Base-by-base conservation (phyloP, 2,113 vertebrate genomes). In the Tricholaema leucomelas region DNA sequence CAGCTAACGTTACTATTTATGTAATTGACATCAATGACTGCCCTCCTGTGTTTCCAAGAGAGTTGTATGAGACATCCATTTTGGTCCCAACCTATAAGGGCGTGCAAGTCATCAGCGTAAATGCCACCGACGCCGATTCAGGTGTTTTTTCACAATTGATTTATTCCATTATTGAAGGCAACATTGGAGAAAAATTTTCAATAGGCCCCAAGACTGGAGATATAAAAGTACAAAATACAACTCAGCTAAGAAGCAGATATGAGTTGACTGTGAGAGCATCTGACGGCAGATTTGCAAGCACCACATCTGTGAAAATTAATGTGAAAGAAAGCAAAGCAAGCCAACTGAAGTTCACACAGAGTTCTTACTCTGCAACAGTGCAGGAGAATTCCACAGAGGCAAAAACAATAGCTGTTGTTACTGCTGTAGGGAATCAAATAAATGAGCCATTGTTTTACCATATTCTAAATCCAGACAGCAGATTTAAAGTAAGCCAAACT, bases 21-120 rank as follows among this genome's bases (percentile, higher is more conserved):
- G 98, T 99, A 19, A 97, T 99, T 80, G 99, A 99, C 81, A 98
- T 99, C 84, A 99, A 99, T 69, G 99, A 99, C 95, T 99, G 99
- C 73, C 95, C 98, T 33, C 99, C 99, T 13, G 97, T 98, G 86
- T 99, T 99, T 94, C 98, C 97, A 81, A 97, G 96, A 94, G 97
- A 98, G 13, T 30, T 98, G 4, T 99, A 99, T 0, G 99, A 99
- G 93, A 96, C 98, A 23, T 97, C 98, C 4, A 20, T 99, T 88
- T 84, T 99, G 35, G 85, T 99, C 94, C 99, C 99, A 56, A 99
- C 99, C 3, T 99, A 98, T 93, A 99, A 96, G 98, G 99, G 98
- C 2, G 99, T 99, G 28, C 97, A 98, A 93, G 98, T 99, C 66
- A 96, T 98, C 88, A 95, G 93, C 0, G 87, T 99, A 48, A 98